A percentile compares a stretch with the other conserved stretches of the same genome.
Conservation (phyloP, 37 sponge, comb jelly and placozoan species). For the Chondrilla cf. caribensis region DNA sequence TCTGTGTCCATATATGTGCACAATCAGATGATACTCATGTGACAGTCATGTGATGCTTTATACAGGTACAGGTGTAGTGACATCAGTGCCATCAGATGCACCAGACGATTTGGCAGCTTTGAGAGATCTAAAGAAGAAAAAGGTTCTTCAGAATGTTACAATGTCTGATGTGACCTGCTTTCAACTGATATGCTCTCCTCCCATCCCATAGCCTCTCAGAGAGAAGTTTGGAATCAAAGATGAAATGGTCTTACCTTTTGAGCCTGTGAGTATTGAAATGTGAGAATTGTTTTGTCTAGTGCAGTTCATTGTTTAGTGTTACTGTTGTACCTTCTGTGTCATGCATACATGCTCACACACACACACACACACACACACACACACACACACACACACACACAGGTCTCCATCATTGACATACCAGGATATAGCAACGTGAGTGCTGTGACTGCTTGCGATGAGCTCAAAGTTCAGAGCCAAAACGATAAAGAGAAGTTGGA, state of each 20-base stretch:
- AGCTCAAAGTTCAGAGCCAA: constrained; percentile 85
- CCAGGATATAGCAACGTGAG: constrained; percentile 84
- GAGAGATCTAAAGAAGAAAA: constrained; percentile 93
- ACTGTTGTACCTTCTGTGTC: no score
- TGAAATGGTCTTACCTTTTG: constrained; percentile 94
- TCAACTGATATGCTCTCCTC: no score
- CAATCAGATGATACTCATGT: no score
- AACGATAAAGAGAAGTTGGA: constrained; percentile 92
- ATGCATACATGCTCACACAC: no score
- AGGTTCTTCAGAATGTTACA: constrained; percentile 26
- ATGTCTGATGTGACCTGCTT: no score
- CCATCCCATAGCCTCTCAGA: constrained; percentile 65
- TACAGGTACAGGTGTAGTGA: constrained; percentile 96
- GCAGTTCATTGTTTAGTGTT: no score
- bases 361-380: no score
- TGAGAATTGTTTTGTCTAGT: not conserved
- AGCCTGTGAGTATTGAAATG: constrained; percentile 73
- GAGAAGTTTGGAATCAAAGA: constrained; percentile 91
- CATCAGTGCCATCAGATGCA: constrained; percentile 98
- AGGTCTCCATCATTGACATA: constrained; percentile 93
- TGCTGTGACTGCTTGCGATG: constrained; percentile 90
- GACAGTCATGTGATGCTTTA: no score
- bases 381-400: not conserved
- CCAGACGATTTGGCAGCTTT: constrained; percentile 98
- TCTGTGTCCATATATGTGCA: no score